Percentiles rank a stretch among this genome's conserved stretches.
Evolutionary conservation across 2,113 vertebrate genomes (phyloP).

Genomic region (Mixornis gularis): DNA sequence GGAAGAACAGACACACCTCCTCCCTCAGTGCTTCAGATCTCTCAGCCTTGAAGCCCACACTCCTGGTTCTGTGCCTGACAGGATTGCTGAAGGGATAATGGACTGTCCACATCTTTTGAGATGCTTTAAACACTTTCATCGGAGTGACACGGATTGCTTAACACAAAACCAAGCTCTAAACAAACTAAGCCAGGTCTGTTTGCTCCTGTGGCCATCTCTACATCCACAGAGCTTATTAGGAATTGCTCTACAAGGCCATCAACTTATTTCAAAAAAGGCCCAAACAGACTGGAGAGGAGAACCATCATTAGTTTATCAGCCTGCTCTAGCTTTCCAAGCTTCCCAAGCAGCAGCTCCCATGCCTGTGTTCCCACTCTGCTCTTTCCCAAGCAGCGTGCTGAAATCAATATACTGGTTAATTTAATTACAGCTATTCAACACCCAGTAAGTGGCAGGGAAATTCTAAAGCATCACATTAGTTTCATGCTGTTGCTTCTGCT

Average conservation of each 20-base stretch:
- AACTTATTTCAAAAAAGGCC: neutral
- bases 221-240: neutral
- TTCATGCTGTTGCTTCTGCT: conserved; percentile 57
- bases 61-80: accelerated
- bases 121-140: neutral
- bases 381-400: neutral
- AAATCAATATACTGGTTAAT: conserved; percentile 50
- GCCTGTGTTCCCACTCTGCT: neutral
- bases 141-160: accelerated
- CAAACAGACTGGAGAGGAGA: neutral
- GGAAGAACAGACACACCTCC: accelerated
- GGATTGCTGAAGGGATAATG: neutral
- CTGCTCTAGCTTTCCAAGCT: neutral
- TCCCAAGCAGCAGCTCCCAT: neutral
- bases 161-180: neutral
- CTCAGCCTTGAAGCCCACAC: neutral
- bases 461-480: conserved; percentile 56
- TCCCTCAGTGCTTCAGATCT: neutral
- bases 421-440: conserved; percentile 53
- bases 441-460: neutral
- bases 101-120: neutral
- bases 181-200: neutral
- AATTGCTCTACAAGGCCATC: neutral
- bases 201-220: accelerated
- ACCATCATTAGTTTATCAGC: neutral